Evolutionary conservation across 2,888 invertebrate genomes (phyloP).

Genomic region (Drosophila buzzatii): DNA sequence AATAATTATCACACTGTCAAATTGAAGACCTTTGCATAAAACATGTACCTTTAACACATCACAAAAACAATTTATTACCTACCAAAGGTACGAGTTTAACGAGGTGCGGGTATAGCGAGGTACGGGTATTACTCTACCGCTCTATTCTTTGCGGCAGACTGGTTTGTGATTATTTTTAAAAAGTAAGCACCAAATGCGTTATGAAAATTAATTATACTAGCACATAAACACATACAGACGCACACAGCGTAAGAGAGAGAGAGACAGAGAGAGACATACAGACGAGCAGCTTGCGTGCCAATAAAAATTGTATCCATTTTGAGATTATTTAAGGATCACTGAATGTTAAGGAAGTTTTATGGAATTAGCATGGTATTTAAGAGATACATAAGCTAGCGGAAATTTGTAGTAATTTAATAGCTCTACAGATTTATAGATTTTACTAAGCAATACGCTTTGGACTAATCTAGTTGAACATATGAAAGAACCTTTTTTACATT

Average conservation of each 20-base stretch:
- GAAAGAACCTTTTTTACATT: too few relatives aligned
- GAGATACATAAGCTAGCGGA: not conserved
- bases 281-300: slow-evolving; percentile 39
- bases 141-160: slow-evolving; percentile 24
- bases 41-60: not conserved
- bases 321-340: slow-evolving; percentile 53
- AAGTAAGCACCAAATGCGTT: slow-evolving; percentile 56
- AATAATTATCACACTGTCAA: accelerated
- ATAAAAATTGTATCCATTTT: slow-evolving; percentile 23
- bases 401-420: not conserved
- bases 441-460: not conserved
- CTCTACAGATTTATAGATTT: too few relatives aligned
- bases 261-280: not conserved
- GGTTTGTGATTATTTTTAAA: slow-evolving; percentile 51
- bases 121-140: slow-evolving; percentile 1
- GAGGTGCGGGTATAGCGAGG: not conserved
- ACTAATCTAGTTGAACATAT: too few relatives aligned
- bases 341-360: slow-evolving; percentile 7
- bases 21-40: not conserved
- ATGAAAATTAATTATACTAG: slow-evolving; percentile 66
- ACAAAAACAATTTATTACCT: not conserved
- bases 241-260: not conserved
- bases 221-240: slow-evolving; percentile 20
- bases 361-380: not conserved
- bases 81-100: not conserved